Evolutionary conservation across 2,888 invertebrate genomes (phyloP), one percentile per base, ranked within the genome.

Genomic region (Sphaerophoria rueppellii): DNA sequence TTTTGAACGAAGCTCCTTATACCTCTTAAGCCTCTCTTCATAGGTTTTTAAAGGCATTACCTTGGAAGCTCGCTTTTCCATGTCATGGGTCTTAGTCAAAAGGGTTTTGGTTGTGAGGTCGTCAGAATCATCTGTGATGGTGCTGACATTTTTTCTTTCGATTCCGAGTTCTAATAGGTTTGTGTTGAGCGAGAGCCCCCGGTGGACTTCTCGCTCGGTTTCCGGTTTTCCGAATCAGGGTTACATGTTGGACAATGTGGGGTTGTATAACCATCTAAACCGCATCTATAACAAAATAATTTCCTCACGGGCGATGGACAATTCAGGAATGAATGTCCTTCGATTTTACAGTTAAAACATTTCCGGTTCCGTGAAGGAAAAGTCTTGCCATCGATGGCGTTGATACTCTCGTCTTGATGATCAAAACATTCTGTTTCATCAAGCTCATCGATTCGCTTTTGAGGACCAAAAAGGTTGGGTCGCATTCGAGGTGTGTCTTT

Each of bases 181-280:
- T 50, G 71, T 0, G 72, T 60, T 6, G 63, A 63, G 46, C 73
- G 35, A 55, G 73, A 73, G 6, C 63, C 48, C 63, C 73, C 54
- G 54, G 24, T 6, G 11, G 14, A 46, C 11, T 40, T 72, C 73
- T 43, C 46, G 54, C 63, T 63, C 73, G 16, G 12, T 46, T 63
- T 46, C 11, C 1, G 32, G 60, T 73, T 73, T 72, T 52, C 72
- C 72, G 58, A 4, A 37, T 4, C 4, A 4, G n/a, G 16, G 7
- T 61, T 52, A 14, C 61, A 73, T 11, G 40, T 61, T 3, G n/a
- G 54, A 54, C 61, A 73, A 2, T 55, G 35, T 4, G 54, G 60
- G 0, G 61, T 54, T 0, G 61, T 63, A 11, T 61, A 43, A 6
- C 54, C 61, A 7, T 52, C 24, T 24, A 24, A 24, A 24, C 24